phyloP scores from a whole-genome alignment of 53 echinoderm and acorn worm genomes.

The Mesocentrotus franciscanus region DNA sequence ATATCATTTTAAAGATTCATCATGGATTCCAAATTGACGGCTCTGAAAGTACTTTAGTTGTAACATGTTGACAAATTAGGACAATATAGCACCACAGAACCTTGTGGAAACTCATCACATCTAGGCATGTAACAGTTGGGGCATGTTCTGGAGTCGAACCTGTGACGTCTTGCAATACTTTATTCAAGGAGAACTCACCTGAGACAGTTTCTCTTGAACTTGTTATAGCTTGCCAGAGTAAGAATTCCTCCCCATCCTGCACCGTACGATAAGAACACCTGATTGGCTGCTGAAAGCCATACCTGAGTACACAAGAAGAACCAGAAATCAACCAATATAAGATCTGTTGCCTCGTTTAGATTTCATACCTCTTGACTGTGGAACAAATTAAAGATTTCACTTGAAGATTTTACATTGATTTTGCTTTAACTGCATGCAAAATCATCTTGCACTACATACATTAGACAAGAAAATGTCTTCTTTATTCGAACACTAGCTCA shows the following conservation, averaged over 20 bases:
- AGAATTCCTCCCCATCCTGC: slow-evolving; percentile 90
- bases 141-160: too few relatives aligned
- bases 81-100: not conserved
- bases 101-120: not conserved
- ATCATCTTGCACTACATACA: too few relatives aligned
- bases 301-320: slow-evolving; percentile 64
- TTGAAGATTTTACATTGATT: too few relatives aligned
- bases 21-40: too few relatives aligned
- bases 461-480: too few relatives aligned
- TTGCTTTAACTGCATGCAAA: too few relatives aligned
- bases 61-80: not conserved
- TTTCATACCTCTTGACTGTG: too few relatives aligned
- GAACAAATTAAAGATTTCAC: too few relatives aligned
- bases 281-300: slow-evolving; percentile 93
- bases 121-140: not conserved
- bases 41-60: too few relatives aligned
- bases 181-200: slow-evolving; percentile 55
- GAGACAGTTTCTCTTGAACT: slow-evolving; percentile 80
- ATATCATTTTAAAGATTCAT: too few relatives aligned
- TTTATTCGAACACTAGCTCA: too few relatives aligned
- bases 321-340: not conserved
- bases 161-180: too few relatives aligned
- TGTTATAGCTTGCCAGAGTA: slow-evolving; percentile 88
- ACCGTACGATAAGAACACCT: slow-evolving; percentile 90
- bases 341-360: not conserved